Base-by-base conservation (phyloP, 1,140 invertebrate species). In the Batillaria attramentaria region DNA sequence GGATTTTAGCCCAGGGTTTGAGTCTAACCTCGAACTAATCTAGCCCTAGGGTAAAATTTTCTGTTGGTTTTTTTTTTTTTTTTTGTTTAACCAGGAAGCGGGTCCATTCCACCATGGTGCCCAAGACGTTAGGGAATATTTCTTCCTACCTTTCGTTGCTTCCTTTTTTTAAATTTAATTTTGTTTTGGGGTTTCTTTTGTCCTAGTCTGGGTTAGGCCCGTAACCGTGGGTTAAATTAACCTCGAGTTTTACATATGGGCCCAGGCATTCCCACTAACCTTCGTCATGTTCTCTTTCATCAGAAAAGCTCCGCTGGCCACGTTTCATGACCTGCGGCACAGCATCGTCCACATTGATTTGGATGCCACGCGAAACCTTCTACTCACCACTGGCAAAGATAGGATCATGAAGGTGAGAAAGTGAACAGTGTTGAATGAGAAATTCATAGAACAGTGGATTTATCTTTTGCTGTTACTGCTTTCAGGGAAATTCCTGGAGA, bases 311-410 rank as follows among this genome's bases (percentile, higher is more conserved):
- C 96, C 97, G 2, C 92, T 99, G 86, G 98, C 98, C 24, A 95
- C 96, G 75, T 98, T 98, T 90, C 96, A 98, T 90, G 98, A 99
- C 91, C 95, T 95, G 66, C 97, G 98, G 91, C 98, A 99, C 90
- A 95, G 94, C 76, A 94, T 99, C 82, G 93, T 95, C 3, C 94
- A 94, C 65, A 96, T 99, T 94, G 94, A 96, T 91, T 91, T 99
- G 41, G 97, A 99, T 92, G 96, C 97, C 89, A 93, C 95, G 41
- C 94, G 94, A 10, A 95, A 94, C 87, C 94, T 95, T 86, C 93
- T 99, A 79, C 92, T 98, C 57, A 99, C 98, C 13, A 95, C 98
- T 66, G 98, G 98, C 20, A 96, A 97, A 88, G 97, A 99, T 92
- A 93, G 96, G 79, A 92, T 98, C 77, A 97, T 99, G 83, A 98